Conservation (phyloP, 2,113 vertebrate species). For the Chrysemys picta region DNA sequence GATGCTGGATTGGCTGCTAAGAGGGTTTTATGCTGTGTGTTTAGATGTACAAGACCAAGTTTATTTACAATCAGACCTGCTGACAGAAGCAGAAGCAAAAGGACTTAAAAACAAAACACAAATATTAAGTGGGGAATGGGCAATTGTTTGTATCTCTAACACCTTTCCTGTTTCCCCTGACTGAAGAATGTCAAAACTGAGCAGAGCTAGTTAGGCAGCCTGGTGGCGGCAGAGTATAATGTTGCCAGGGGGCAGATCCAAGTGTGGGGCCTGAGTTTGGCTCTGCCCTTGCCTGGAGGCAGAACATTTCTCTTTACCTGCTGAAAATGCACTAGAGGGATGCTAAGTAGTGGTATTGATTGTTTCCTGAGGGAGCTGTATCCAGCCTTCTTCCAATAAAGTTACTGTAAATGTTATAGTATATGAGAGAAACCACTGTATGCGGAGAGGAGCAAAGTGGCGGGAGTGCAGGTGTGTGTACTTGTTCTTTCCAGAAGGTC, state of each 20-base stretch:
- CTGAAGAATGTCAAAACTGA: not conserved
- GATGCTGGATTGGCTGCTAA: not conserved
- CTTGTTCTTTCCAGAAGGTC: not conserved
- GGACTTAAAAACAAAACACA: not conserved
- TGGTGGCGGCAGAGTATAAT: not conserved
- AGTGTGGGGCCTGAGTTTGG: not conserved
- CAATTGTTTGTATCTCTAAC: not conserved
- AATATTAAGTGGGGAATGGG: not conserved
- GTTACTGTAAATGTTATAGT: not conserved
- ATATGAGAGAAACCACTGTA: accelerated
- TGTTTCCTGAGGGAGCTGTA: not conserved
- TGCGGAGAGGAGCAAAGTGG: not conserved
- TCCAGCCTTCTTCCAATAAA: not conserved
- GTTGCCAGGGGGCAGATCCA: not conserved
- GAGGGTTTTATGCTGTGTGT: not conserved
- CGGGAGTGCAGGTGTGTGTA: not conserved
- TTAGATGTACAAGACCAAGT: not conserved
- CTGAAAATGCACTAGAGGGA: not conserved
- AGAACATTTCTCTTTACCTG: not conserved
- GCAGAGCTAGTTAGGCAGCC: not conserved
- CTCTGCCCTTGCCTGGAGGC: accelerated
- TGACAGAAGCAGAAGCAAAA: not conserved
- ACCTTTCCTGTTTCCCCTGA: accelerated
- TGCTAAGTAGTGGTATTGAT: not conserved
- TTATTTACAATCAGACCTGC: not conserved